Evolutionary conservation across 2,888 invertebrate species (phyloP).

Genomic region (Drosophila macrospina): DNA sequence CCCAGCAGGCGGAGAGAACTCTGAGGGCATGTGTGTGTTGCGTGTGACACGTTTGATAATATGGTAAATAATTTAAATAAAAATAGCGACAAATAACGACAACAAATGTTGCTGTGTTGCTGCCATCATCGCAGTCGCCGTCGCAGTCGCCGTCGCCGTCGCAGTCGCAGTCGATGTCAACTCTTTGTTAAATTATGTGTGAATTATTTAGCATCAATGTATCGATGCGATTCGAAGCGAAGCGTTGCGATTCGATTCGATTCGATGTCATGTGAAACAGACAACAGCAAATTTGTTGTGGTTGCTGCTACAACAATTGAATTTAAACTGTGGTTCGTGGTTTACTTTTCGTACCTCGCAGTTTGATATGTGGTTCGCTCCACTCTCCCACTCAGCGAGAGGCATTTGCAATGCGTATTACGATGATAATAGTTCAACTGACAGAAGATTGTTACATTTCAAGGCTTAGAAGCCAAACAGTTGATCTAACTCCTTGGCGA

Average conservation of each 20-base stretch:
- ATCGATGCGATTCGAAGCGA: conserved; percentile 34
- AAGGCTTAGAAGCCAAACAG: not conserved
- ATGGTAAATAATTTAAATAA: conserved; percentile 70
- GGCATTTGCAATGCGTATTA: conserved; percentile 1
- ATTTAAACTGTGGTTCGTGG: conserved; percentile 39
- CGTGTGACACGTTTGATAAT: conserved; percentile 65
- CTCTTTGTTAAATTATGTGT: conserved; percentile 73
- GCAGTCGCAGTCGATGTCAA: conserved; percentile 51
- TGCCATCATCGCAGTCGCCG: conserved; percentile 7
- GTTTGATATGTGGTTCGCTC: conserved; percentile 7
- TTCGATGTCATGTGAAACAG: conserved; percentile 21
- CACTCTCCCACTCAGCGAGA: conserved; percentile 1
- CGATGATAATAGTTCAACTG: conserved; percentile 1
- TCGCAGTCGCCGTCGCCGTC: conserved; percentile 13
- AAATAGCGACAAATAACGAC: conserved; percentile 36
- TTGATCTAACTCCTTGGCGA: not conserved
- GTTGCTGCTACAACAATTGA: conserved; percentile 38
- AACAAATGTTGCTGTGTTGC: conserved; percentile 37
- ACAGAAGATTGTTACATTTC: not conserved
- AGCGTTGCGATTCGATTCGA: conserved; percentile 33
- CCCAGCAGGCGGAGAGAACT: conserved; percentile 27
- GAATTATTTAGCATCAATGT: conserved; percentile 65
- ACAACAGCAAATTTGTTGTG: conserved; percentile 40
- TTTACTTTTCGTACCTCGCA: conserved; percentile 2
- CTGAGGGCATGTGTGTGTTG: conserved; percentile 27